phyloP scores from a whole-genome alignment of 64 coral and sea anemone genomes.

The Stichodactyla mertensii region DNA sequence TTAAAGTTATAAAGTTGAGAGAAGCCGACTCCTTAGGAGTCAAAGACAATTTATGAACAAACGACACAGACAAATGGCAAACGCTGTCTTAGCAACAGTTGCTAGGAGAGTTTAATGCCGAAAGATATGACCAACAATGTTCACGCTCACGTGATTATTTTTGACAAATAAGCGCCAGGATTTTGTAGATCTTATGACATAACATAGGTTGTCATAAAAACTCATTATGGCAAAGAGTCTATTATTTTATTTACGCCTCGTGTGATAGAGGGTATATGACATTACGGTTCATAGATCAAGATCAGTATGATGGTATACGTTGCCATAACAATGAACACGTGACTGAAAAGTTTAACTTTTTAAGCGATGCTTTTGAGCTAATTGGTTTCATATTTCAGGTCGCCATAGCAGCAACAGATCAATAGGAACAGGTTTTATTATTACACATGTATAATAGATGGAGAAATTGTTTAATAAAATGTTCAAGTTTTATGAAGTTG shows the following conservation, averaged over 20 bases:
- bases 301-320: not conserved
- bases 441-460: not conserved
- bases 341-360: not conserved
- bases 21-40: not conserved
- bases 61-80: not conserved
- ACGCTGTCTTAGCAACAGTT: too few species aligned
- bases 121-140: too few species aligned
- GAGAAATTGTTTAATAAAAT: not conserved
- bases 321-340: not conserved
- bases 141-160: too few species aligned
- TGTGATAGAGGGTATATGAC: not conserved
- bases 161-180: too few species aligned
- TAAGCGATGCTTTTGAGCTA: not conserved
- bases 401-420: not conserved
- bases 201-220: too few species aligned
- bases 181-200: too few species aligned
- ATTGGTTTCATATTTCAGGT: not conserved
- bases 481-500: not conserved
- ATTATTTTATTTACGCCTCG: too few species aligned
- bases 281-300: not conserved
- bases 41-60: not conserved
- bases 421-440: not conserved
- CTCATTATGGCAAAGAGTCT: too few species aligned
- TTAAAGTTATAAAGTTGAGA: not conserved
- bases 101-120: too few species aligned